Conservation (phyloP, 2,888 invertebrate genomes). For the Tenthredo livida region DNA sequence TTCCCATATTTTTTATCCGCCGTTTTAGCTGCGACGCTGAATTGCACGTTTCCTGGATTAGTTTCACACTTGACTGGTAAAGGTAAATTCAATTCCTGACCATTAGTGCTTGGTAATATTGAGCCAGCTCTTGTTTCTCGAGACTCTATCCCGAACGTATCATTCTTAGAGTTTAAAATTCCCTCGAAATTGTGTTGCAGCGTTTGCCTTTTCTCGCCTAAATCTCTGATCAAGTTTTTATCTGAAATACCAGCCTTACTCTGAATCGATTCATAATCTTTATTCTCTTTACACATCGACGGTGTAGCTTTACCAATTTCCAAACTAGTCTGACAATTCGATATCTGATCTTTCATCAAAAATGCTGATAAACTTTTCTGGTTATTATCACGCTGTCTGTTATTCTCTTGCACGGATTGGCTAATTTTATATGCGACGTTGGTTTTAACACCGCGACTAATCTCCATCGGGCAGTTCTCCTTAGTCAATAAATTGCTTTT, state of each 20-base stretch:
- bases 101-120: background rate
- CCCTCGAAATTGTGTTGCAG: background rate
- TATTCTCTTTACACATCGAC: background rate
- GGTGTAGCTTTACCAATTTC: background rate
- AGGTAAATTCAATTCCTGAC: background rate
- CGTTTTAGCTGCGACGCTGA: conserved; percentile 51
- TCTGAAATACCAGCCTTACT: background rate
- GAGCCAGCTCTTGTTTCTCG: background rate
- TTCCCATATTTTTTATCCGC: conserved; percentile 69
- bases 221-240: background rate
- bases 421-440: background rate
- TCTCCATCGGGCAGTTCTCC: background rate
- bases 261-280: background rate
- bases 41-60: conserved; percentile 54
- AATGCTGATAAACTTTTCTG: background rate
- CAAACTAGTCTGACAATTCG: background rate
- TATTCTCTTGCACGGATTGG: conserved; percentile 16
- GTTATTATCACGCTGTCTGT: background rate
- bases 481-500: background rate
- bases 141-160: conserved; percentile 1
- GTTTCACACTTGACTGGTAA: background rate
- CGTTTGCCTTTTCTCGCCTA: background rate
- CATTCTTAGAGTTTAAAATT: background rate
- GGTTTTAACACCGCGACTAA: background rate
- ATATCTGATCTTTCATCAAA: background rate